These are phyloP conservation scores for Scaptomyza graminum DNA, from an alignment of 1,140 invertebrate species.

Conservation along the genomic window DNA sequence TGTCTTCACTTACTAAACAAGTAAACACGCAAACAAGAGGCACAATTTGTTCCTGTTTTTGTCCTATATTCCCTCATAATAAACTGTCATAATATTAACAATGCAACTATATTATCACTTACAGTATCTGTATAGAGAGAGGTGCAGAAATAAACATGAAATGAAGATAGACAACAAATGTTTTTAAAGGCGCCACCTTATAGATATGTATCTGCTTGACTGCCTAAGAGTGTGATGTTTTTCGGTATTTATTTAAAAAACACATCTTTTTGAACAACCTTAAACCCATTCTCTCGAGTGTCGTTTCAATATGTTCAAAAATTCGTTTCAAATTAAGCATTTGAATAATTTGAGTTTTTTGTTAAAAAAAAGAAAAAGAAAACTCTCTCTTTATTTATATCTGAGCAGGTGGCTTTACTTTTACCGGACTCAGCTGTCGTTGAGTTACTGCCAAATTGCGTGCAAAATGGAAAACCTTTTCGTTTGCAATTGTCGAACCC, in stretches of 20 bases:
- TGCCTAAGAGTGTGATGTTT: no score
- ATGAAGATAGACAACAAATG: neutral
- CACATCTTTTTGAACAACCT: no score
- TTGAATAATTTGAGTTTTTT: constrained; percentile 60
- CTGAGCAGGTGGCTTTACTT: constrained; percentile 36
- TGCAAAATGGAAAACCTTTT: constrained; percentile 53
- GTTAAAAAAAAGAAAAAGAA: constrained; percentile 7
- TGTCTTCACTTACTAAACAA: neutral
- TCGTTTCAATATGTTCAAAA: constrained; percentile 48
- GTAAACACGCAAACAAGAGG: neutral
- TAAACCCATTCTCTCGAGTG: constrained; percentile 21
- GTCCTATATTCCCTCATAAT: constrained; percentile 6
- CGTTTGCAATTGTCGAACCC: constrained; percentile 28
- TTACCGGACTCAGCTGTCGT: constrained; percentile 60
- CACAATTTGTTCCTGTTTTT: constrained; percentile 4
- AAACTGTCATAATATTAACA: constrained; percentile 68
- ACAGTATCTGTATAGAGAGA: neutral
- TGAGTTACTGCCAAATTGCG: constrained; percentile 75
- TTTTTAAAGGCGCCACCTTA: constrained; percentile 9
- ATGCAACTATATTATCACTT: constrained; percentile 49
- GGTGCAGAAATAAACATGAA: neutral
- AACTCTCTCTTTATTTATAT: constrained; percentile 33
- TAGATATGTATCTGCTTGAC: neutral
- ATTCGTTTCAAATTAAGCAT: constrained; percentile 75
- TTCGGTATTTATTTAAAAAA: no score